A percentile compares a stretch with the other conserved stretches of the same genome.
Conservation (phyloP, 2,113 vertebrate species). For the Ciconia maguari region DNA sequence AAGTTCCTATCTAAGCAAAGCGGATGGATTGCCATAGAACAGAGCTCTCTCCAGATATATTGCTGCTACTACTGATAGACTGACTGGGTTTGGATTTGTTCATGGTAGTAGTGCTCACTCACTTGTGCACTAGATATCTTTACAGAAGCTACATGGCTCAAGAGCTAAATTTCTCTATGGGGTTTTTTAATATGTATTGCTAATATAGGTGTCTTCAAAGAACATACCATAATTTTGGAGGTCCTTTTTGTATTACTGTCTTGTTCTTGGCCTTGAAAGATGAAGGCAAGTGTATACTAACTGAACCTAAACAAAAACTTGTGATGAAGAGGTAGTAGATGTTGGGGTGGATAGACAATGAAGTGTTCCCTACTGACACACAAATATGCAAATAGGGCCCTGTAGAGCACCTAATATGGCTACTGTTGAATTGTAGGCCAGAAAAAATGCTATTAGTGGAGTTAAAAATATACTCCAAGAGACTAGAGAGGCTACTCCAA, state of each 20-base stretch:
- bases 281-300: neutral
- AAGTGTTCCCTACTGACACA: neutral
- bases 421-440: neutral
- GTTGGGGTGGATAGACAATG: neutral
- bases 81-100: neutral
- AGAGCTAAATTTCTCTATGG: neutral
- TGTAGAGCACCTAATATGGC: neutral
- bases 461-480: neutral
- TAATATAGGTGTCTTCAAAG: neutral
- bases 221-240: neutral
- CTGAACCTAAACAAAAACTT: neutral
- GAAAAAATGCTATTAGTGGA: neutral
- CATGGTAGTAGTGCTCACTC: neutral
- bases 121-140: neutral
- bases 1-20: neutral
- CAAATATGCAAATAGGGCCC: neutral
- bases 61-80: neutral
- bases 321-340: neutral
- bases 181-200: neutral
- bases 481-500: neutral
- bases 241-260: neutral
- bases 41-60: neutral
- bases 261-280: neutral
- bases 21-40: neutral
- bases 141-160: neutral